A percentile compares a stretch with the other conserved stretches of the same genome.
Conservation (phyloP, 2,888 invertebrate genomes). For the Rhorus exstirpatorius region DNA sequence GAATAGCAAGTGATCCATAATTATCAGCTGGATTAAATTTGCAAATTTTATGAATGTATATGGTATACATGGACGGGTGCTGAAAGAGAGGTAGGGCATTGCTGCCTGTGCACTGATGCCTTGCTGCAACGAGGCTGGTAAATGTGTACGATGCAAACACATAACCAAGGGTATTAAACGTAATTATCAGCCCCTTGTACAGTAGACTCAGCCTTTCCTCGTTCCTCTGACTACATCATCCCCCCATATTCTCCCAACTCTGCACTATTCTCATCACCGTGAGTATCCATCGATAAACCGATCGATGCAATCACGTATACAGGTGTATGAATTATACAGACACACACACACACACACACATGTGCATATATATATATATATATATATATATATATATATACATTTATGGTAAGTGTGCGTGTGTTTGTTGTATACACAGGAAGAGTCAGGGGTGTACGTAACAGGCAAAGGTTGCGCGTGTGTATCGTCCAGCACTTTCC, state of each 20-base stretch:
- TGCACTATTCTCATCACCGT: constrained; percentile 38
- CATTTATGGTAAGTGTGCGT: constrained; percentile 1
- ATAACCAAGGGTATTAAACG: constrained; percentile 84
- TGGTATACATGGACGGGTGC: constrained; percentile 29
- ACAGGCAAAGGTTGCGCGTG: no score
- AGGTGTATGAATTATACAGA: constrained; percentile 43
- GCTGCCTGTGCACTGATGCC: constrained; percentile 30
- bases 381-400: constrained; percentile 1
- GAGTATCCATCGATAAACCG: constrained; percentile 81
- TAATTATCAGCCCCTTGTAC: constrained; percentile 83
- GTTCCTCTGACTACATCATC: constrained; percentile 2
- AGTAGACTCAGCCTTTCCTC: constrained; percentile 56
- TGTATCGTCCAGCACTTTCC: no score
- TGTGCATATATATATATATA: not conserved
- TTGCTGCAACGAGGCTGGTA: constrained; percentile 61
- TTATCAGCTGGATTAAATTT: not conserved
- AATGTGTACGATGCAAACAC: constrained; percentile 82
- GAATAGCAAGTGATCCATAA: not conserved
- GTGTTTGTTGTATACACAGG: no score
- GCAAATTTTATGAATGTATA: not conserved
- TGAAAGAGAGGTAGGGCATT: constrained; percentile 17
- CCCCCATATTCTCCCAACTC: constrained; percentile 53
- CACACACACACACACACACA: no score
- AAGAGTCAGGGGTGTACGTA: no score
- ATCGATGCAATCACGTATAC: constrained; percentile 74